Evolutionary conservation across 1,140 invertebrate genomes (phyloP), one percentile per base, ranked within the genome.

Genomic region (Calliphora vicina): DNA sequence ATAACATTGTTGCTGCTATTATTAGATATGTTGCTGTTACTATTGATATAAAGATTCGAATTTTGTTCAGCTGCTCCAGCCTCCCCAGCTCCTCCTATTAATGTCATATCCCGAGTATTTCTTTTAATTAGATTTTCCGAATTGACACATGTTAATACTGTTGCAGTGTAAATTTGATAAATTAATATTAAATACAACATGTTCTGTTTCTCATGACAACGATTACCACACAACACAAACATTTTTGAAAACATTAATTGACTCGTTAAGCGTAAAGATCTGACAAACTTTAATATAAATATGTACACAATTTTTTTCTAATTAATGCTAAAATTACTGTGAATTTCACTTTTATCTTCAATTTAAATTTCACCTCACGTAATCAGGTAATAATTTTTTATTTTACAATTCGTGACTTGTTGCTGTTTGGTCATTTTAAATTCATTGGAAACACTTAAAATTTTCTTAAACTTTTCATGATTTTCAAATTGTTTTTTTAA

Each of bases 1-100:
- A 15, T 74, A 15, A 82, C 20, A 86, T 26, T 17, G 20, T 26
- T 8, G 27, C 17, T 57, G 80, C 45, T 45, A 50, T 81, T 35
- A 15, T 25, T 82, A 9, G 72, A 29, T 27, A 74, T 74, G 27
- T 74, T 27, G 26, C 42, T 76, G 27, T 76, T 73, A 26, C 12
- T 73, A 25, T 73, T 74, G 35, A 67, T 67, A 67, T 23, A n/a
- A 23, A 67, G 20, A 67, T 67, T 67, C 20, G 20, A 23, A 23
- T 67, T 67, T 23, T 67, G 8, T 20, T 67, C 20, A 25, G 61
- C 4, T 1, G 6, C 23, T 6, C 5, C n/a, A 25, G 20, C n/a
- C 2, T 15, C 50, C 2, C n/a, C 50, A n/a, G 50, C 50, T 57
- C n/a, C 50, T 57, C n/a, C n/a, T n/a, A n/a, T 57, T 57, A 57